Conservation (phyloP, 2,113 vertebrate species). For the Bombycilla garrulus region DNA sequence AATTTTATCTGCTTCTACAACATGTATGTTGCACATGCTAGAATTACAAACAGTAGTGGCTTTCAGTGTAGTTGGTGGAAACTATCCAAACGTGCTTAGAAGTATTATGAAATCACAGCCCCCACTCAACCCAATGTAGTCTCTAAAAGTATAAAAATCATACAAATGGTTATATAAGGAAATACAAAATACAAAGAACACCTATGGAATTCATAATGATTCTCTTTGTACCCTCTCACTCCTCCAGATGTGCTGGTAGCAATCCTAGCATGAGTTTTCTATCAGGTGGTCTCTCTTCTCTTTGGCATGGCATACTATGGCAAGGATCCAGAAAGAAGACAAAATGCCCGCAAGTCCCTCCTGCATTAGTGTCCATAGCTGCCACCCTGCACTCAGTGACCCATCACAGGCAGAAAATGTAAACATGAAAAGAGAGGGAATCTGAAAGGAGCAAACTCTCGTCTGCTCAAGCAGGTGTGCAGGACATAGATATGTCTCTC, state of each 20-base stretch:
- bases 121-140: background rate
- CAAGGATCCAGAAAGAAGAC: background rate
- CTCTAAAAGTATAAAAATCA: background rate
- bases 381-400: background rate
- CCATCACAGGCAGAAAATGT: background rate
- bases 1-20: background rate
- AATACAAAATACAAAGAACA: background rate
- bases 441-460: background rate
- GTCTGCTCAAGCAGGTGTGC: background rate
- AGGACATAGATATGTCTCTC: rapidly evolving
- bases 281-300: background rate
- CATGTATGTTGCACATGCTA: background rate
- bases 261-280: background rate
- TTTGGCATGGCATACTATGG: background rate
- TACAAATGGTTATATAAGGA: background rate
- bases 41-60: background rate
- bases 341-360: background rate
- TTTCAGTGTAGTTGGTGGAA: background rate
- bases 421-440: background rate
- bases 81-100: background rate
- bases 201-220: background rate
- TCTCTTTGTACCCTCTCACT: background rate
- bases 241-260: background rate
- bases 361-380: background rate
- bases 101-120: background rate